phyloP scores from a whole-genome alignment of 2,113 vertebrate genomes.

The Hystrix cristata region DNA sequence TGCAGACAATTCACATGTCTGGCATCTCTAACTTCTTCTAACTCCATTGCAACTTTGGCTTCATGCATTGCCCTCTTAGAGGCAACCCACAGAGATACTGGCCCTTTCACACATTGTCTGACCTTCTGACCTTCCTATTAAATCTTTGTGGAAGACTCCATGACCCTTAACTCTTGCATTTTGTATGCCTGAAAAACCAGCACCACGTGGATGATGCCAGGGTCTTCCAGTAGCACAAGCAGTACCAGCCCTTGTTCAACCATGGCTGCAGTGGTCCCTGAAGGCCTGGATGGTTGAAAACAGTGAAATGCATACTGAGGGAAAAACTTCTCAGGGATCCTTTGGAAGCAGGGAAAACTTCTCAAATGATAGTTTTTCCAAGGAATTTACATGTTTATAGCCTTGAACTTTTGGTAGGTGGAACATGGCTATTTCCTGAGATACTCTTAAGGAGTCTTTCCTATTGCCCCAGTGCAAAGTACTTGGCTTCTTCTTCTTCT shows the following conservation, averaged over 20 bases:
- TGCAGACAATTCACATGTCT: not conserved
- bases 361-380: not conserved
- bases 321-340: not conserved
- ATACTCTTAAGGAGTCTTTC: not conserved
- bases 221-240: not conserved
- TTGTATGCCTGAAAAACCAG: not conserved
- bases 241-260: not conserved
- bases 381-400: not conserved
- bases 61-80: not conserved
- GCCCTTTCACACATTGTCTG: not conserved
- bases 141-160: not conserved
- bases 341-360: not conserved
- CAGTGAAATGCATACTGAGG: not conserved
- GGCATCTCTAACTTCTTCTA: not conserved
- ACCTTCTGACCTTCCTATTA: not conserved
- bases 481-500: not conserved
- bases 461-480: not conserved
- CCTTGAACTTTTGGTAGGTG: not conserved
- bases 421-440: not conserved
- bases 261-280: not conserved
- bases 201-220: not conserved
- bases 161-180: not conserved
- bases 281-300: not conserved
- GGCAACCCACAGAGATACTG: not conserved
- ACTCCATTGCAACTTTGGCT: not conserved